phyloP scores from a whole-genome alignment of 1,140 invertebrate genomes.

The Pachypeltis micranthus region DNA sequence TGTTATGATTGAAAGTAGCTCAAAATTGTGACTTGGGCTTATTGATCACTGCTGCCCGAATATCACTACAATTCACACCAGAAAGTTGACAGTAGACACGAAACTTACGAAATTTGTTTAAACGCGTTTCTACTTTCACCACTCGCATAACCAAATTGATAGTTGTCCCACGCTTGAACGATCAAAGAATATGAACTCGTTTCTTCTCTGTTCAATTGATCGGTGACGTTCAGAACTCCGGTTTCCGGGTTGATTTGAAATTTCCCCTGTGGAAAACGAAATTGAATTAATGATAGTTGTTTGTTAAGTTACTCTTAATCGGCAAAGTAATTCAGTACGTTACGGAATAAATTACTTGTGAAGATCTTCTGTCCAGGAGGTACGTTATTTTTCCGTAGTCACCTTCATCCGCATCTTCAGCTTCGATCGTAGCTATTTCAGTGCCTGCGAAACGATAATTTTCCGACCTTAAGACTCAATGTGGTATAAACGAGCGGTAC shows the following conservation, averaged over 20 bases:
- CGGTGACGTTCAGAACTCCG: slow-evolving; percentile 65
- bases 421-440: slow-evolving; percentile 57
- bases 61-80: no score
- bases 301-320: neutral
- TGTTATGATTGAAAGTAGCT: no score
- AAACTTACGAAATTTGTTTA: slow-evolving; percentile 71
- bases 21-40: no score
- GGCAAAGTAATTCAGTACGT: no score
- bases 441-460: slow-evolving; percentile 40
- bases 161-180: slow-evolving; percentile 89
- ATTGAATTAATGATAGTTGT: no score
- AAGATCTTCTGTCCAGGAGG: slow-evolving; percentile 69
- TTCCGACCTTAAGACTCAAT: no score
- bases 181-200: slow-evolving; percentile 64
- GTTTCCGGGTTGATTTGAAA: slow-evolving; percentile 77
- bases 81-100: no score
- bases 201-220: slow-evolving; percentile 70
- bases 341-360: slow-evolving; percentile 49
- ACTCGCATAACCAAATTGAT: slow-evolving; percentile 78
- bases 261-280: slow-evolving; percentile 45
- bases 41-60: no score
- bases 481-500: no score
- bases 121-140: slow-evolving; percentile 85
- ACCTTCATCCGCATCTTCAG: slow-evolving; percentile 72
- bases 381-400: slow-evolving; percentile 86